Evolutionary conservation across 2,113 vertebrate genomes (phyloP).

Genomic region (Ciconia maguari): DNA sequence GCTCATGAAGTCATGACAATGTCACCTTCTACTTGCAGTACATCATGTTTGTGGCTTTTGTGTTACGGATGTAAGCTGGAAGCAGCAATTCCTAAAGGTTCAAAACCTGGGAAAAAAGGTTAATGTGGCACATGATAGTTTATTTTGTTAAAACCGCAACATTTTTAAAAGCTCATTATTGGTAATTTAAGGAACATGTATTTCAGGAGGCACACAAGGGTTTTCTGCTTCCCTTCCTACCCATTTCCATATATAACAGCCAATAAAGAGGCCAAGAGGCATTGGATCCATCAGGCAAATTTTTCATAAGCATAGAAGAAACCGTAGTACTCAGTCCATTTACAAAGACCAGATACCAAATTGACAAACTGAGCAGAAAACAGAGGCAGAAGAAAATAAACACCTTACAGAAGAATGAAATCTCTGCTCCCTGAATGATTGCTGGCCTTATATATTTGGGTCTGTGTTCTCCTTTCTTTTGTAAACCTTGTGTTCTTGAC

Average conservation of each 20-base stretch:
- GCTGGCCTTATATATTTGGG: neutral
- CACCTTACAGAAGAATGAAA: neutral
- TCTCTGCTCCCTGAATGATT: neutral
- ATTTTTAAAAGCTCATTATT: neutral
- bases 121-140: neutral
- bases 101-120: neutral
- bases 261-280: neutral
- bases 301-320: neutral
- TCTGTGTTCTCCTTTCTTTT: neutral
- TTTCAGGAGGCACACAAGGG: neutral
- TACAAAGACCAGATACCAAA: neutral
- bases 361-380: neutral
- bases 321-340: fast-evolving
- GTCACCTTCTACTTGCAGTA: neutral
- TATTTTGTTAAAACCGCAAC: neutral
- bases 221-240: neutral
- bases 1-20: neutral
- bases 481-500: neutral
- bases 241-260: neutral
- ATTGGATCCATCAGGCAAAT: neutral
- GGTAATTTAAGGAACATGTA: neutral
- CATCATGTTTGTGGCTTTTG: neutral
- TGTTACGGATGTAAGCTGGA: neutral
- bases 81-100: neutral
- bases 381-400: neutral